Evolutionary conservation across 53 echinoderm and acorn worm genomes (phyloP).

Genomic region (Holothuria leucospilota): DNA sequence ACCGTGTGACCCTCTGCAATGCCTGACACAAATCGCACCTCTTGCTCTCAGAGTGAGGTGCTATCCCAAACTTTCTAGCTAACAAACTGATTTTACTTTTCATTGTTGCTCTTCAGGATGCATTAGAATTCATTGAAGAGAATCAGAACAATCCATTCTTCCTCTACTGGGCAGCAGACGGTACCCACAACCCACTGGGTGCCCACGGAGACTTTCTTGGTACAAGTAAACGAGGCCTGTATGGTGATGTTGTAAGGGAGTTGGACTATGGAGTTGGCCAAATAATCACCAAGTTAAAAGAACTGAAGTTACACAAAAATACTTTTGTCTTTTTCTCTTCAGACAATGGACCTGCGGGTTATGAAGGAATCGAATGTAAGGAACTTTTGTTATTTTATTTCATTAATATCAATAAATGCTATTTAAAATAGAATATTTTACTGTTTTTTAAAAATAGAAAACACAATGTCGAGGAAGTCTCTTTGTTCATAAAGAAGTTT

Average conservation of each 20-base stretch:
- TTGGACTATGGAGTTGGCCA: conserved; percentile 1
- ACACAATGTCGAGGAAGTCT: too few species aligned
- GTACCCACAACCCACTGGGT: conserved; percentile 6
- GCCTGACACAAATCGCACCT: too few species aligned
- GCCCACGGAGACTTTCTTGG: conserved; percentile 8
- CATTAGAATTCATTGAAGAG: conserved; percentile 17
- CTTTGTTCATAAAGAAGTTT: too few species aligned
- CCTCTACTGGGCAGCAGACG: conserved; percentile 36
- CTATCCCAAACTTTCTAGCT: too few species aligned
- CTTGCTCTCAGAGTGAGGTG: too few species aligned
- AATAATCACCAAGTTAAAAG: conserved; percentile 11
- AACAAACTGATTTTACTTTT: too few species aligned
- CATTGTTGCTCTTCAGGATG: neutral
- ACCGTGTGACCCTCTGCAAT: too few species aligned
- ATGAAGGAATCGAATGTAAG: conserved; percentile 23
- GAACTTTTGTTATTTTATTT: too few species aligned
- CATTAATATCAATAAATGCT: too few species aligned
- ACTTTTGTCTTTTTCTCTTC: conserved; percentile 29
- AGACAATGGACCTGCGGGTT: conserved; percentile 11
- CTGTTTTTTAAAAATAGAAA: too few species aligned
- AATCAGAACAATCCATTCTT: neutral
- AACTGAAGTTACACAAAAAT: neutral
- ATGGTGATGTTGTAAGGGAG: conserved; percentile 24
- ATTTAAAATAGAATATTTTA: too few species aligned
- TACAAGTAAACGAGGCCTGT: conserved; percentile 5